Evolutionary conservation across 2,113 vertebrate genomes (phyloP).

Genomic region (Aldabrachelys gigantea): DNA sequence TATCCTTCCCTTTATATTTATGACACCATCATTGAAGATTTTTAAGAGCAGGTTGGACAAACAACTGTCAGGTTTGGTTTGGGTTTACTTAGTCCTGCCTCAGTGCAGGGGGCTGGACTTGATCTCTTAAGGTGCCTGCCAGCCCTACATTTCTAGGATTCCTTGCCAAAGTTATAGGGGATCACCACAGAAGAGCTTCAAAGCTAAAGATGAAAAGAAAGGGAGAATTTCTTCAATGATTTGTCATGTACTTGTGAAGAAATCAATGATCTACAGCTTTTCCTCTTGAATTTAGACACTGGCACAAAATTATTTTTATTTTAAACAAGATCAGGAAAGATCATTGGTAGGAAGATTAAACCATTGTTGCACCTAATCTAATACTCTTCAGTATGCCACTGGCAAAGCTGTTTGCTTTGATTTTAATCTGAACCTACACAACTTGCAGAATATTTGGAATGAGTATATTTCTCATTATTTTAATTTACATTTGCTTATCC

Average conservation of each 20-base stretch:
- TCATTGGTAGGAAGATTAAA: background rate
- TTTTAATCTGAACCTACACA: constrained; percentile 10
- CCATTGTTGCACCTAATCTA: background rate
- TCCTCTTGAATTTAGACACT: background rate
- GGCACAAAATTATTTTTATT: constrained; percentile 24
- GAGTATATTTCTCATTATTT: background rate
- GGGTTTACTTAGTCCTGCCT: background rate
- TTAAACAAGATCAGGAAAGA: background rate
- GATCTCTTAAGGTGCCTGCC: too few species aligned
- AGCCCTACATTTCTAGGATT: too few species aligned
- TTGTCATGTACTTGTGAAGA: background rate
- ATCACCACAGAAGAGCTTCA: background rate
- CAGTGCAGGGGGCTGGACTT: background rate
- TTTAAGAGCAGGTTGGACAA: background rate
- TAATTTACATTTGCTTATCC: background rate
- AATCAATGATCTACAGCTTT: background rate
- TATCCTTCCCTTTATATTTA: too few species aligned
- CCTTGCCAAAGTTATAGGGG: background rate
- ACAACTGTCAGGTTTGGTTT: background rate
- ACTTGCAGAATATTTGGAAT: background rate
- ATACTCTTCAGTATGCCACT: background rate
- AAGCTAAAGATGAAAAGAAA: background rate
- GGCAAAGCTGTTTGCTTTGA: constrained; percentile 28
- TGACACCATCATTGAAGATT: background rate
- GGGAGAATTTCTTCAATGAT: background rate